These are phyloP conservation scores for Belonocnema kinseyi DNA, from an alignment of 1,140 invertebrate genomes.

Conservation along the genomic window DNA sequence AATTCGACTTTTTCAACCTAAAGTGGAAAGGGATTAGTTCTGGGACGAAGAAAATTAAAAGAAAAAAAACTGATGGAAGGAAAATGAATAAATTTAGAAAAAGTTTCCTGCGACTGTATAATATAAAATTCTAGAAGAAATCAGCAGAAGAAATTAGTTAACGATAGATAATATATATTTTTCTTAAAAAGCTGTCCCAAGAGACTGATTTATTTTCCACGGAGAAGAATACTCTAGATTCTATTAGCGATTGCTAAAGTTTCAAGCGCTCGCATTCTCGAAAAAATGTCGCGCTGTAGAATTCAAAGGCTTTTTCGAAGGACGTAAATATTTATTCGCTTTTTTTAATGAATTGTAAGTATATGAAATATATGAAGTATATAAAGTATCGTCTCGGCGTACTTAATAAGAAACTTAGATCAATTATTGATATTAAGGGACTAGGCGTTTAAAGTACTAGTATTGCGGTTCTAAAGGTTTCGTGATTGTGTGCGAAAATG, in stretches of 20 bases:
- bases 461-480: too few relatives aligned
- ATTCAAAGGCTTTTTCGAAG: slow-evolving; percentile 5
- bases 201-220: slow-evolving; percentile 4
- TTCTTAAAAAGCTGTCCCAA: background rate
- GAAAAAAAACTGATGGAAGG: background rate
- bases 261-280: background rate
- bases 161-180: background rate
- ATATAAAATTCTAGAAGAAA: background rate
- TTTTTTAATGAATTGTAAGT: slow-evolving; percentile 1
- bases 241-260: slow-evolving; percentile 10
- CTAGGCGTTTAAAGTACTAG: background rate
- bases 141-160: slow-evolving; percentile 25
- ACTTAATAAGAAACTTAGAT: background rate
- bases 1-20: background rate
- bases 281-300: background rate
- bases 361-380: background rate
- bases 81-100: too few relatives aligned
- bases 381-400: background rate
- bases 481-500: too few relatives aligned
- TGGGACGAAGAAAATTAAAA: background rate
- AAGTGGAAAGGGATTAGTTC: background rate
- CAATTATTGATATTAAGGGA: background rate
- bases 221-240: background rate
- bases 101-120: too few relatives aligned
- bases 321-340: slow-evolving; percentile 23